These are phyloP conservation scores for Heterodera carotae DNA, from an alignment of 1,140 invertebrate species.

Conservation along the genomic window DNA sequence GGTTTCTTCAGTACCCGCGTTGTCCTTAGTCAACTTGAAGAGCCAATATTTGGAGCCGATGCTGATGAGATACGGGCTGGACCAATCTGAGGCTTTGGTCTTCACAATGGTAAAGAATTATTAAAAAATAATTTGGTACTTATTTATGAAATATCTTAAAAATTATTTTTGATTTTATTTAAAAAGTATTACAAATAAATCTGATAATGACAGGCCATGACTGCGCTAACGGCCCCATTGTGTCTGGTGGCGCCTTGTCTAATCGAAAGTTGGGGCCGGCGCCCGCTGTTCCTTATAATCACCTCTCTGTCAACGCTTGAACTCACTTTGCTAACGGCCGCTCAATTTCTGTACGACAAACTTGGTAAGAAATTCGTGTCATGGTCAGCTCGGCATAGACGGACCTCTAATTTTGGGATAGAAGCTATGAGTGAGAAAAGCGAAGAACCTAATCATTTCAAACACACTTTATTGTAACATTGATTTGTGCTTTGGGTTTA, in stretches of 20 bases:
- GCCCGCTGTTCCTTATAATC: constrained; percentile 19
- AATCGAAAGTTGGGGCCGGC: constrained; percentile 25
- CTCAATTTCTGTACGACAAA: constrained; percentile 13
- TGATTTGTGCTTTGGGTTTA: too few species aligned
- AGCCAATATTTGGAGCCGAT: constrained; percentile 49
- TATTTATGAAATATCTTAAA: too few species aligned
- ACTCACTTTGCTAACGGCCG: not conserved
- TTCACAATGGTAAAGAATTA: constrained; percentile 26
- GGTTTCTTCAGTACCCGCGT: constrained; percentile 35
- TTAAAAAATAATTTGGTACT: too few species aligned
- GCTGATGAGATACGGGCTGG: constrained; percentile 48
- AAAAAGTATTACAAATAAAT: not conserved
- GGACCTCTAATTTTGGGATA: too few species aligned
- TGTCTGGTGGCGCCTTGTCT: constrained; percentile 20
- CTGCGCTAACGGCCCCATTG: constrained; percentile 18
- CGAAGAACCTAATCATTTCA: too few species aligned
- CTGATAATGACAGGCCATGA: not conserved
- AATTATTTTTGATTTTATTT: not conserved
- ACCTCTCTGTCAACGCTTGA: constrained; percentile 16
- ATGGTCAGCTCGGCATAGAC: too few species aligned
- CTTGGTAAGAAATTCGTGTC: not conserved
- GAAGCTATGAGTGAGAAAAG: too few species aligned
- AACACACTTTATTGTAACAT: too few species aligned
- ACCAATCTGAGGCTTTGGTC: constrained; percentile 30
- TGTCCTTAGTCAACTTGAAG: constrained; percentile 45